phyloP scores from a whole-genome alignment of 2,888 invertebrate species.

The Brachycybe producta region DNA sequence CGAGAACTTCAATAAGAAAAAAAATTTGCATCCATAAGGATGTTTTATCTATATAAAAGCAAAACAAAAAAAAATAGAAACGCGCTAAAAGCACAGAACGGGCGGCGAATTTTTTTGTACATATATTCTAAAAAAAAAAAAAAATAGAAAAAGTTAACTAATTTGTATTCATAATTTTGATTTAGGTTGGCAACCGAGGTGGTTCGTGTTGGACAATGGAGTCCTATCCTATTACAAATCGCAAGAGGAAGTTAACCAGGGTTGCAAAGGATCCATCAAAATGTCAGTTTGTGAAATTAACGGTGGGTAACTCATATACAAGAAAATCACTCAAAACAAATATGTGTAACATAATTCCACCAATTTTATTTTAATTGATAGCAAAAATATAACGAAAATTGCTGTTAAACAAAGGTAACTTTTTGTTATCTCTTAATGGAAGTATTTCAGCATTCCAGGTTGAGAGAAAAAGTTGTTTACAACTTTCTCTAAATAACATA shows the following conservation, averaged over 20 bases:
- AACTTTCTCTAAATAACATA: no score
- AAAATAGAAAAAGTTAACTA: background rate
- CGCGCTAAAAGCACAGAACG: no score
- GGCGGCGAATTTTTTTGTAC: no score
- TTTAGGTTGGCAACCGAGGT: constrained; percentile 71
- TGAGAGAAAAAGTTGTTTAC: no score
- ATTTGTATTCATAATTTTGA: background rate
- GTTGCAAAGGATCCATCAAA: constrained; percentile 70
- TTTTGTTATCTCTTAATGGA: no score
- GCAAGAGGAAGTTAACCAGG: constrained; percentile 65
- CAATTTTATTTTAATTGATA: background rate
- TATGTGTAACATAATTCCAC: background rate
- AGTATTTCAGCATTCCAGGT: no score
- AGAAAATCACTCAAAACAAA: background rate
- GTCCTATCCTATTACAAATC: constrained; percentile 68
- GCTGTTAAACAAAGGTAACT: no score
- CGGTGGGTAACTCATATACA: constrained; percentile 44
- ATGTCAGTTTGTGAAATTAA: constrained; percentile 69
- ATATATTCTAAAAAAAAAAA: no score
- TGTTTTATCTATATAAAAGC: no score
- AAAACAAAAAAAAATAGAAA: no score
- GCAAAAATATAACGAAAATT: no score
- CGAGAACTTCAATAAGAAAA: no score
- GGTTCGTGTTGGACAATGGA: constrained; percentile 69
- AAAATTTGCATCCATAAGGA: constrained; percentile 13